Conservation (phyloP, 2,888 invertebrate genomes). For the Eupeodes luniger region DNA sequence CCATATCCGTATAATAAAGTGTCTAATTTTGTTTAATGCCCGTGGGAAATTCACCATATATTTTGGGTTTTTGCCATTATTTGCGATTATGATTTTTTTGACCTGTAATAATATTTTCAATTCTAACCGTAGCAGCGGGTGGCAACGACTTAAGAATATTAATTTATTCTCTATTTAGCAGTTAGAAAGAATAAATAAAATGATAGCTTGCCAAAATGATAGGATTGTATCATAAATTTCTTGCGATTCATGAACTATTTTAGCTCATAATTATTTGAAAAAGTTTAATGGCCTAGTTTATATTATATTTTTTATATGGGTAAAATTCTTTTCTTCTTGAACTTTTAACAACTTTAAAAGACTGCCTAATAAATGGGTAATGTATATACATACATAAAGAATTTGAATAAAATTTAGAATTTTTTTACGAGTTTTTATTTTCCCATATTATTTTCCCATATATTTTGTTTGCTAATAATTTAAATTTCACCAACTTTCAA, state of each 20-base stretch:
- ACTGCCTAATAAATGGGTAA: not conserved
- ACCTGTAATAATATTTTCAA: constrained; percentile 60
- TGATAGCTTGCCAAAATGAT: constrained; percentile 27
- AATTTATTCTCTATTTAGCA: constrained; percentile 54
- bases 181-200: not conserved
- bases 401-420: not conserved
- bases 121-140: constrained; percentile 1
- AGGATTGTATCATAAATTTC: not conserved
- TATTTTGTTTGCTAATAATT: not conserved
- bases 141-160: not conserved
- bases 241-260: not conserved
- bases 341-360: not conserved
- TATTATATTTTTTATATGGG: not conserved
- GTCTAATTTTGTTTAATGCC: constrained; percentile 49
- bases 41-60: constrained; percentile 48
- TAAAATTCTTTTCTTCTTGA: not conserved
- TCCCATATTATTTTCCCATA: constrained; percentile 20
- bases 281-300: constrained; percentile 67
- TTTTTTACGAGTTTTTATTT: constrained; percentile 24
- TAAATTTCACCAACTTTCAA: constrained; percentile 16
- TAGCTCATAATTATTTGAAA: constrained; percentile 32
- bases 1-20: not conserved
- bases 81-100: not conserved
- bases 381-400: not conserved
- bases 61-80: constrained; percentile 21